Evolutionary conservation across 1,140 invertebrate genomes (phyloP), one percentile per base, ranked within the genome.

Genomic region (Drosophila parvula): DNA sequence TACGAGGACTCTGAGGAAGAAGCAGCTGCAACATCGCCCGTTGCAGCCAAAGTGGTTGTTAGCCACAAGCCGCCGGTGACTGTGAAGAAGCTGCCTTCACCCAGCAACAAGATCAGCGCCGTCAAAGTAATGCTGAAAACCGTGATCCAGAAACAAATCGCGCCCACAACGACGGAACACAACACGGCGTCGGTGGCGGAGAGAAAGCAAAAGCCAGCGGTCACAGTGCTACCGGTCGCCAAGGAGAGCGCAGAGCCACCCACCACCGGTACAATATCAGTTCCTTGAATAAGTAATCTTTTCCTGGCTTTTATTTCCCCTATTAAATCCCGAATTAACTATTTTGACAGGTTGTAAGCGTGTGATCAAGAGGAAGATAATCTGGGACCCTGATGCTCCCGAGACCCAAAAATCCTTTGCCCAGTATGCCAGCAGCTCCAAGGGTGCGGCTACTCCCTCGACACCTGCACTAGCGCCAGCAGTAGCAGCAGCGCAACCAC

Each of bases 361-460:
- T 69, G 92, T 95, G 36, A 95, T 95, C 12, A 95, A 95, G 81
- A 94, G 93, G 53, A 95, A 95, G 91, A 93, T 95, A 14, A 95
- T 95, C 68, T 95, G 94, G 94, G 95, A 95, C 92, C 95, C 95
- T 4, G 94, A 95, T 90, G 94, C 94, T 77, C 93, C 93, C 11
- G 94, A 94, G 62, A 94, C 94, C 0, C 78, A 88, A 55, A 84
- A 88, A 40, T 92, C 91, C 0, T 92, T 90, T 78, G 85, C 91
- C 90, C 91, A 89, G 63, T 90, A 89, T 73, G 84, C 84, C 9
- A 90, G 57, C 40, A 28, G 50, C 32, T 53, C 47, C 14, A 74
- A 74, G 27, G n/a, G 58, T 7, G 14, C 40, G 4, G 38, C 38
- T 1, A 67, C 51, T 16, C 18, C 60, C 45, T n/a, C 53, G 16